Evolutionary conservation across 2,797 vertebrate species (phyloP).

Genomic region (Crocodylus rhombifer): DNA sequence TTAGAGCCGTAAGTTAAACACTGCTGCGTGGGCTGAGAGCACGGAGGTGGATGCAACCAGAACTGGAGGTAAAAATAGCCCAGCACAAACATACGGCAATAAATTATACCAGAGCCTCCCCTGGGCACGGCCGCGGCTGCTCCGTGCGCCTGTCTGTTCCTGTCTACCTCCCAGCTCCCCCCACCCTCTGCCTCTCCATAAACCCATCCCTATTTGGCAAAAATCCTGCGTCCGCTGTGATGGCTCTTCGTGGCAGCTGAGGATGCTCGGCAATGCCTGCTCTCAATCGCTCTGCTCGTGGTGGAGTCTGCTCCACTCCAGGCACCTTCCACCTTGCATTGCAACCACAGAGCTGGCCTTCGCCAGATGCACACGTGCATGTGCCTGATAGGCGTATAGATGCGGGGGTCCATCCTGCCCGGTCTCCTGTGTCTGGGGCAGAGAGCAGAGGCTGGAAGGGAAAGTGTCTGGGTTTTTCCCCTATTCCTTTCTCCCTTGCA

Average conservation of each 20-base stretch:
- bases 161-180: not conserved
- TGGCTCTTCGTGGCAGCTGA: not conserved
- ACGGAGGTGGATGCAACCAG: conserved; percentile 16
- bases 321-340: too few relatives aligned
- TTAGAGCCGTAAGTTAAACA: conserved; percentile 68
- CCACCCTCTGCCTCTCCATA: not conserved
- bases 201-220: not conserved
- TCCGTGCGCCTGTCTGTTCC: not conserved
- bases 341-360: too few relatives aligned
- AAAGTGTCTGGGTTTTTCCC: too few relatives aligned
- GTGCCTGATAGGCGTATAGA: too few relatives aligned
- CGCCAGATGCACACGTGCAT: too few relatives aligned
- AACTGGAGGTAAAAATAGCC: conserved; percentile 41
- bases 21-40: conserved; percentile 50
- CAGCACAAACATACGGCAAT: conserved; percentile 53
- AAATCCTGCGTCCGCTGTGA: not conserved
- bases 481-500: too few relatives aligned
- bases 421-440: too few relatives aligned
- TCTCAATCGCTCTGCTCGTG: not conserved
- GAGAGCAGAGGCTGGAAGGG: too few relatives aligned
- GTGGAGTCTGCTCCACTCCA: not conserved
- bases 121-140: not conserved
- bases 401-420: too few relatives aligned
- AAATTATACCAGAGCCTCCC: conserved; percentile 35
- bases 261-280: not conserved